A percentile compares a stretch with the other conserved stretches of the same genome.
phyloP scores from a whole-genome alignment of 2,888 invertebrate species.

The Caenorhabditis sulstoni region DNA sequence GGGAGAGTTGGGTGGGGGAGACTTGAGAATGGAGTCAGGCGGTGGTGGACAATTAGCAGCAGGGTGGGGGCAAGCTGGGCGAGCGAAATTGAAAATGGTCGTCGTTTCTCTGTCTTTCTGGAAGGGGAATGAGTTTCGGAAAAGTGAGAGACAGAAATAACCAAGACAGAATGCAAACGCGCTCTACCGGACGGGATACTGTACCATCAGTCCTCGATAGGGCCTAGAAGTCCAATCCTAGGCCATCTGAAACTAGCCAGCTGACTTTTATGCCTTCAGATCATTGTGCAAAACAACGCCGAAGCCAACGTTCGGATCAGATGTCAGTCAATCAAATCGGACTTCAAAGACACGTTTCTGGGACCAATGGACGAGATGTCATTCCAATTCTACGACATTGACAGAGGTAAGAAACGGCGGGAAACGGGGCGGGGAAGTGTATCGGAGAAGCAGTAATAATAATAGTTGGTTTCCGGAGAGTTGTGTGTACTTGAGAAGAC shows the following conservation, averaged over 20 bases:
- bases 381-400: constrained; percentile 68
- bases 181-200: too few species aligned
- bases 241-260: too few species aligned
- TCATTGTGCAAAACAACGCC: constrained; percentile 63
- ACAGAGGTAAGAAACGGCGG: constrained; percentile 54
- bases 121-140: constrained; percentile 1
- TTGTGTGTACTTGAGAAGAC: constrained; percentile 22
- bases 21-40: too few species aligned
- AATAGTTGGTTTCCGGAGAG: constrained; percentile 3
- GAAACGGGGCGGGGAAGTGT: neutral
- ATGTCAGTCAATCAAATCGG: constrained; percentile 64
- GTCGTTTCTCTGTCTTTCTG: too few species aligned
- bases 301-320: constrained; percentile 65
- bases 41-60: constrained; percentile 9
- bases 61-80: too few species aligned
- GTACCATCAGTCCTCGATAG: too few species aligned
- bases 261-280: constrained; percentile 47
- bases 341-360: constrained; percentile 62
- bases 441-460: constrained; percentile 5
- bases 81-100: neutral
- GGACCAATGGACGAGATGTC: constrained; percentile 55
- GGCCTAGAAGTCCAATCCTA: too few species aligned
- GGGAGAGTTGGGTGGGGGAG: too few species aligned
- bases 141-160: neutral
- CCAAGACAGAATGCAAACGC: neutral